These are phyloP conservation scores for Drosophila setosimentum DNA, from an alignment of 2,888 invertebrate genomes.

Conservation along the genomic window DNA sequence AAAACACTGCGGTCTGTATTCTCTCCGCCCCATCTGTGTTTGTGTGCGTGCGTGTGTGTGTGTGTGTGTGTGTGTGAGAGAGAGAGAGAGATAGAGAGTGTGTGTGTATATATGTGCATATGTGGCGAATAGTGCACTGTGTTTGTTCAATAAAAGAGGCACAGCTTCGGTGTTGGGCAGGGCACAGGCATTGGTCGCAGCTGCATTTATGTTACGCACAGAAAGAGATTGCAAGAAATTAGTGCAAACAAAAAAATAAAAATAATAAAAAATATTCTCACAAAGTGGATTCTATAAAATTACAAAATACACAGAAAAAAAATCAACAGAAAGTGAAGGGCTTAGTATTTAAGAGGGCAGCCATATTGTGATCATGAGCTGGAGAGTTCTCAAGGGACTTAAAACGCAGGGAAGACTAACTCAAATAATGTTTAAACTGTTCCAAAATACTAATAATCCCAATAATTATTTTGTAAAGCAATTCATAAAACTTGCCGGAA, in stretches of 20 bases:
- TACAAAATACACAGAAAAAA: not conserved
- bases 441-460: not conserved
- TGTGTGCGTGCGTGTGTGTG: conserved; percentile 5
- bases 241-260: not conserved
- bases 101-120: conserved; percentile 12
- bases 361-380: not conserved
- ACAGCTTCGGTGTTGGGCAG: not conserved
- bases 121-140: conserved; percentile 42
- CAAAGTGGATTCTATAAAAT: too few relatives aligned
- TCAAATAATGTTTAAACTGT: not conserved
- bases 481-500: too few relatives aligned
- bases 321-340: not conserved
- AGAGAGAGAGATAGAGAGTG: not conserved
- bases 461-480: not conserved
- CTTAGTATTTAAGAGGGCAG: not conserved
- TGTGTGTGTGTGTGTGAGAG: conserved; percentile 8
- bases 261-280: not conserved
- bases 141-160: conserved; percentile 26
- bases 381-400: too few relatives aligned
- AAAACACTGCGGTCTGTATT: conserved; percentile 36
- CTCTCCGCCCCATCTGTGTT: not conserved
- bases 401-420: not conserved
- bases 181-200: conserved; percentile 14
- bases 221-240: conserved; percentile 22
- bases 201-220: conserved; percentile 22